Base-by-base conservation (phyloP, 92 coral and sea anemone species). In the Heliopora coerulea region DNA sequence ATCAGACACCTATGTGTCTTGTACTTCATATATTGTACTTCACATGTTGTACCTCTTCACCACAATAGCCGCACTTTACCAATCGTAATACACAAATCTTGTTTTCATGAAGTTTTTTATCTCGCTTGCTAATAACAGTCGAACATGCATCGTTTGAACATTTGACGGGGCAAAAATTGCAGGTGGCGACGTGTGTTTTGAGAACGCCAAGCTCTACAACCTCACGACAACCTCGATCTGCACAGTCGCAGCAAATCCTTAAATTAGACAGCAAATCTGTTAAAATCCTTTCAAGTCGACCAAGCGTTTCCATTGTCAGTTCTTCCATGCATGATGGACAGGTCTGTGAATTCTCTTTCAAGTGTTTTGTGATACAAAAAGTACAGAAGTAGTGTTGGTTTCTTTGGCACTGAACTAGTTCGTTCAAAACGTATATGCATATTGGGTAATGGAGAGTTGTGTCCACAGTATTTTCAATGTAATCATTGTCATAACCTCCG, bases 101-200 rank as follows among this genome's bases (percentile, higher is more conserved):
- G 41, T 13, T 62, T 23, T 73, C 80, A 49, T 86, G 90, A 5
- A 58, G 54, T 18, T 52, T 78, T 49, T 62, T 31, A 59, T 79
- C 81, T 11, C 64, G 74, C 33, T 61, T 74, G 14, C 78, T 75
- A 14, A 86, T 62, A 25, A 70, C 60, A 41, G 25, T 64, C 20
- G 41, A 54, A 21, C 90, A 86, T 25, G 68, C 81, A n/a, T 74
- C 78, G 62, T 82, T 65, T 41, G 73, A 44, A 23, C 90, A 86
- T 13, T 69, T 30, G 46, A 79, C 67, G 0, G 90, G 90, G 7
- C 44, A 69, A 34, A 63, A 82, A 9, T 59, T 64, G 39, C 90
- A 86, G n/a, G 11, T 12, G 27, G 44, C 57, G 40, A 25, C 34
- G 75, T 86, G 90, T 1, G 8, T n/a, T 30, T 39, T 52, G 49